Percentiles rank a stretch among this genome's conserved stretches.
phyloP scores from a whole-genome alignment of 2,113 vertebrate genomes.

The Neomonachus schauinslandi region DNA sequence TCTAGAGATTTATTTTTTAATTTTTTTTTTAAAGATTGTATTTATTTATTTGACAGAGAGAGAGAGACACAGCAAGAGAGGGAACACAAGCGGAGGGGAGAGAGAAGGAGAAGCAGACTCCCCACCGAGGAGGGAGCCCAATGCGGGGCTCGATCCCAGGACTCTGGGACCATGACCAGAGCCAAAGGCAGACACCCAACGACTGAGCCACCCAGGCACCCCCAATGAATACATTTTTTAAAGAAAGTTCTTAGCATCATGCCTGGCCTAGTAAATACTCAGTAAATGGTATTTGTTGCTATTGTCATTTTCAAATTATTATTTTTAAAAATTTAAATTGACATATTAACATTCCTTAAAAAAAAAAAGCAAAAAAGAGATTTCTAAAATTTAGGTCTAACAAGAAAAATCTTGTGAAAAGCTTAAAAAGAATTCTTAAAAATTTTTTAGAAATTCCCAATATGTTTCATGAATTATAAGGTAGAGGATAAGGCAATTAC shows the following conservation, averaged over 20 bases:
- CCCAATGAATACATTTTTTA: not conserved
- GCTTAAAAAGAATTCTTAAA: not conserved
- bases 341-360: not conserved
- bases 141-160: too few relatives aligned
- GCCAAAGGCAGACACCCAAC: too few relatives aligned
- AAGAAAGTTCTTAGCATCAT: not conserved
- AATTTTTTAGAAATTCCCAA: not conserved
- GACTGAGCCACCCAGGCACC: too few relatives aligned
- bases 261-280: not conserved
- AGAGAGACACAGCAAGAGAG: too few relatives aligned
- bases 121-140: too few relatives aligned
- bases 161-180: too few relatives aligned
- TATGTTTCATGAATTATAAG: not conserved
- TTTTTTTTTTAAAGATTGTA: too few relatives aligned
- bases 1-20: not conserved
- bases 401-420: constrained; percentile 37
- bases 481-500: not conserved
- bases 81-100: too few relatives aligned
- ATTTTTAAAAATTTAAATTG: constrained; percentile 17
- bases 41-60: too few relatives aligned
- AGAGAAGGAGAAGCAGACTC: too few relatives aligned
- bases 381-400: constrained; percentile 32
- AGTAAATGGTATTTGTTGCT: not conserved
- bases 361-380: constrained; percentile 22
- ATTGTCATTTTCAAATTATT: constrained; percentile 2